These are phyloP conservation scores for Monodelphis domestica DNA, from an alignment of 2,797 vertebrate genomes.

Conservation along the genomic window DNA sequence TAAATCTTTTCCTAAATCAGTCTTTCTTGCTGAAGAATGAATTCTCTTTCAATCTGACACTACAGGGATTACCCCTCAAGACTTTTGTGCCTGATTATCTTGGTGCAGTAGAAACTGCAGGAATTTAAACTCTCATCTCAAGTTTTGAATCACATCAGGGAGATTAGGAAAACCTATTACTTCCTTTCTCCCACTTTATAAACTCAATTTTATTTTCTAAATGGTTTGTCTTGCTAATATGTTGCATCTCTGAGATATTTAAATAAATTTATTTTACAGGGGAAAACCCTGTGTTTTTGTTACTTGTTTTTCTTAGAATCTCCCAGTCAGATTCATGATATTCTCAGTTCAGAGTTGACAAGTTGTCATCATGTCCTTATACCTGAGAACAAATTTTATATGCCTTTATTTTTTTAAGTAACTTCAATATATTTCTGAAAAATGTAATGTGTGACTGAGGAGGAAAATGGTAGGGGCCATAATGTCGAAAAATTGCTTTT, in stretches of 20 bases:
- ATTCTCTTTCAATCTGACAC: not conserved
- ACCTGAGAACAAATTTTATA: not conserved
- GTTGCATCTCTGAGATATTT: not conserved
- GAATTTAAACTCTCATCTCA: not conserved
- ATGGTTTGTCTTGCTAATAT: not conserved
- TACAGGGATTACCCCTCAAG: not conserved
- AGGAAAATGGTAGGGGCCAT: conserved; percentile 21
- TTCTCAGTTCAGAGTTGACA: not conserved
- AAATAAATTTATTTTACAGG: not conserved
- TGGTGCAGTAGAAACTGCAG: not conserved
- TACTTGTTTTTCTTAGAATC: not conserved
- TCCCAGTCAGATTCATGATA: not conserved
- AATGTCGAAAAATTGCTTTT: conserved; percentile 47
- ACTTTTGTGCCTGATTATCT: not conserved
- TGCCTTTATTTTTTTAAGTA: not conserved
- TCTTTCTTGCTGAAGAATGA: not conserved
- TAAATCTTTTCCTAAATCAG: not conserved
- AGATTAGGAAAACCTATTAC: not conserved
- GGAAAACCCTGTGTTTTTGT: not conserved
- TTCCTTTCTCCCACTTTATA: not conserved
- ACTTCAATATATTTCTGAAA: conserved; percentile 50
- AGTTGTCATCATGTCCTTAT: not conserved
- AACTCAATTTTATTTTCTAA: not conserved
- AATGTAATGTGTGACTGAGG: conserved; percentile 19
- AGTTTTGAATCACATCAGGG: not conserved